phyloP scores from a whole-genome alignment of 2,888 invertebrate genomes.

The Tipula vernalis region DNA sequence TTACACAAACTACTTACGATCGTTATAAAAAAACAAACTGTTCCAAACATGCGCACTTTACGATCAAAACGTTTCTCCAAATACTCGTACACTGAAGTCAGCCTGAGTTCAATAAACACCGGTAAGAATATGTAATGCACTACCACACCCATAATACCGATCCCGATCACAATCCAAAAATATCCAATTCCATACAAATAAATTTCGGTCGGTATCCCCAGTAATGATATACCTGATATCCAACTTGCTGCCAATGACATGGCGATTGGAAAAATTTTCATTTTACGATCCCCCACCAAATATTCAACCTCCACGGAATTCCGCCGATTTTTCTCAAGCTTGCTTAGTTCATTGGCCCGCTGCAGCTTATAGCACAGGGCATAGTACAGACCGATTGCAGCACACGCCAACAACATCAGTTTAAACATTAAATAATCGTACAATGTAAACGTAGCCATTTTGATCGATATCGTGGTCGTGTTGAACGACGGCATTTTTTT shows the following conservation, averaged over 20 bases:
- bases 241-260: background rate
- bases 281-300: background rate
- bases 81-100: background rate
- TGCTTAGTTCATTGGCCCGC: background rate
- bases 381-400: background rate
- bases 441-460: background rate
- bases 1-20: background rate
- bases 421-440: constrained; percentile 1
- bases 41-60: background rate
- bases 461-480: background rate
- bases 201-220: background rate
- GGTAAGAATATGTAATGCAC: constrained; percentile 4
- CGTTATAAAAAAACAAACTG: background rate
- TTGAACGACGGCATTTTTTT: background rate
- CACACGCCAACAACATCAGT: background rate
- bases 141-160: background rate
- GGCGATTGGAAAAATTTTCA: background rate
- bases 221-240: background rate
- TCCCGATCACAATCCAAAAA: background rate
- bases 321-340: background rate
- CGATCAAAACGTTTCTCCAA: background rate
- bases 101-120: background rate
- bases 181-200: background rate
- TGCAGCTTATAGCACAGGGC: background rate
- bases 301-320: background rate